phyloP scores from a whole-genome alignment of 2,888 invertebrate species.

The Eupsilia transversa region DNA sequence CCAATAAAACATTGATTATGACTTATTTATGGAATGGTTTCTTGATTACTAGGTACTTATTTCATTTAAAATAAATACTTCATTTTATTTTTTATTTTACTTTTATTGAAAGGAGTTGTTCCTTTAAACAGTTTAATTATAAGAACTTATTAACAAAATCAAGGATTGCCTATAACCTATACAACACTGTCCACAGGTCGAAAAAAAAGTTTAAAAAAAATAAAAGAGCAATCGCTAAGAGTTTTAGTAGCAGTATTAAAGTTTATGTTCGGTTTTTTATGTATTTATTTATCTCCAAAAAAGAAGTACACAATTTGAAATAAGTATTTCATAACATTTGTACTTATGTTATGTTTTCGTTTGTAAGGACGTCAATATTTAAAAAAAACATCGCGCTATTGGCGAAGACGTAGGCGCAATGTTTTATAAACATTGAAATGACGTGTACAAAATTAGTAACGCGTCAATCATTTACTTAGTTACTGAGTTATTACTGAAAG shows the following conservation, averaged over 20 bases:
- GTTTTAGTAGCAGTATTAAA: too few species aligned
- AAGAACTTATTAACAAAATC: too few species aligned
- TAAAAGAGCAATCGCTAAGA: too few species aligned
- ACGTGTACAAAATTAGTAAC: slow-evolving; percentile 19
- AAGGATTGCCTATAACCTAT: too few species aligned
- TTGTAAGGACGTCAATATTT: slow-evolving; percentile 1
- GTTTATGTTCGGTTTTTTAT: neutral
- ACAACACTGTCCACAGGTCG: too few species aligned
- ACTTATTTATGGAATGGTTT: neutral
- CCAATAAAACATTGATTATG: neutral
- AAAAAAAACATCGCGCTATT: slow-evolving; percentile 12
- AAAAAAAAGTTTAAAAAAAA: too few species aligned
- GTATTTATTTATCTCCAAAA: too few species aligned
- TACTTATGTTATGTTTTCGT: neutral
- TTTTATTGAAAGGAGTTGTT: too few species aligned
- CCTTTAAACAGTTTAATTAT: too few species aligned
- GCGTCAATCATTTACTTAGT: slow-evolving; percentile 20
- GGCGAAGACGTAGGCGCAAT: slow-evolving; percentile 21
- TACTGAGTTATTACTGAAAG: slow-evolving; percentile 8
- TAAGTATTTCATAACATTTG: neutral
- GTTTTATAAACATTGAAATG: slow-evolving; percentile 53
- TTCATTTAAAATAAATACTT: neutral
- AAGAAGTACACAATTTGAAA: too few species aligned
- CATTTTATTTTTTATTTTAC: too few species aligned
- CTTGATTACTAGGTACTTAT: too few species aligned